Evolutionary conservation across 2,113 vertebrate genomes (phyloP), one percentile per base, ranked within the genome.

Genomic region (Bos indicus): DNA sequence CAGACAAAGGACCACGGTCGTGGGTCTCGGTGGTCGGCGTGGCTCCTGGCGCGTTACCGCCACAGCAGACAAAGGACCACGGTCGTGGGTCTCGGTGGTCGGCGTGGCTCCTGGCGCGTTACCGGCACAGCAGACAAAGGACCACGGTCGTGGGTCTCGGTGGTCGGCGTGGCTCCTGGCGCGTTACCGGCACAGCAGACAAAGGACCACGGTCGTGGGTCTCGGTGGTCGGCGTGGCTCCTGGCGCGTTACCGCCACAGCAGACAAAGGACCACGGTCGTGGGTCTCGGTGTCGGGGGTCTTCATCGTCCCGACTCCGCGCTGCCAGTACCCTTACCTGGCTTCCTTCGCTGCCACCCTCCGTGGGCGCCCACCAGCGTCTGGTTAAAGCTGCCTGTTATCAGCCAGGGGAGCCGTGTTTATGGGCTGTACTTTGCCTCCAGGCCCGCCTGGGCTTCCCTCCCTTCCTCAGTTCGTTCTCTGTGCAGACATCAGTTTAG

Each of bases 241-340:
- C 0, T 21, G n/a, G 26, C 33, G 0, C 23, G 1, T 30, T 26
- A 5, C 19, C 0, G 15, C 25, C 15, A 30, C n/a, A 52, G 2
- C 28, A 28, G 56, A n/a, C 56, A 43, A 10, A 80, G 30, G 30
- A n/a, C 13, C 14, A 0, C 11, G 40, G 60, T 52, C 36, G 0
- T 1, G 2, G 26, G 52, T 67, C 19, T 46, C 25, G 0, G 28
- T 3, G 33, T 12, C 12, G 1, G 30, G 25, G 2, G 19, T 87
- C 52, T 43, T 6, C 64, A 8, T 4, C 11, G 1, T 26, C 54
- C 5, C 1, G 0, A 12, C 43, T 15, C 16, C 8, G 2, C 12
- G 7, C 5, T 36, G 0, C 16, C n/a, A 1, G 11, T 0, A 1
- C 43, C 26, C 16, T 1, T 10, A 2, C 88, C n/a, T 11, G 2